Conservation (phyloP, 2,113 vertebrate species). For the Sigmodon hispidus region DNA sequence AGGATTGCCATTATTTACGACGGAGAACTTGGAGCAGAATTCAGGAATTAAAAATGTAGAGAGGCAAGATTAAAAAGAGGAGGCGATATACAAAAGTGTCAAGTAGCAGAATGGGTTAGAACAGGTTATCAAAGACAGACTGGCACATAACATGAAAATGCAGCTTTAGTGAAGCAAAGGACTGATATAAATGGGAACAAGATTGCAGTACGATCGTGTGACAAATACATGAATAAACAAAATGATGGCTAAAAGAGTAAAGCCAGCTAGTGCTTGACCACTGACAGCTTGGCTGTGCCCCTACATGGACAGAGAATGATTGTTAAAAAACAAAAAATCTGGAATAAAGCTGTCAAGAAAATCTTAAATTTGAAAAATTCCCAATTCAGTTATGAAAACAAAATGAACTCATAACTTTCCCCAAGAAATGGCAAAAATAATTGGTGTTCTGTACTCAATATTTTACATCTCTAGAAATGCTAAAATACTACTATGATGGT, state of each 20-base stretch:
- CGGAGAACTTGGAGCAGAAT: background rate
- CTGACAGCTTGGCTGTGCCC: background rate
- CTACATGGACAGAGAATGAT: background rate
- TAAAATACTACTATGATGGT: background rate
- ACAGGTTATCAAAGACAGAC: background rate
- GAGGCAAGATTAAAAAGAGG: background rate
- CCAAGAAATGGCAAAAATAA: conserved; percentile 47
- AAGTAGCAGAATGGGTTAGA: background rate
- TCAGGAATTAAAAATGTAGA: background rate
- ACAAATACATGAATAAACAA: background rate
- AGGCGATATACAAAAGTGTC: background rate
- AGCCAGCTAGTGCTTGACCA: background rate
- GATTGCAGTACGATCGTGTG: background rate
- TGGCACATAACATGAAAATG: background rate
- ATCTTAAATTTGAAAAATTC: conserved; percentile 24
- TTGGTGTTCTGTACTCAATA: background rate
- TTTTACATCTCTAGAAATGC: background rate
- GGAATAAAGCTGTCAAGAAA: conserved; percentile 36
- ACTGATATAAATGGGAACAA: background rate
- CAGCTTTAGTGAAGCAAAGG: background rate
- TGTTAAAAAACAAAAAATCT: background rate
- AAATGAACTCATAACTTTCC: conserved; percentile 3
- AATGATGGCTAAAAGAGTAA: background rate
- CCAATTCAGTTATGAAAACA: conserved; percentile 49
- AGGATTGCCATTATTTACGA: background rate